Conservation (phyloP, 2,888 invertebrate species). For the Meteorus cinctellus region DNA sequence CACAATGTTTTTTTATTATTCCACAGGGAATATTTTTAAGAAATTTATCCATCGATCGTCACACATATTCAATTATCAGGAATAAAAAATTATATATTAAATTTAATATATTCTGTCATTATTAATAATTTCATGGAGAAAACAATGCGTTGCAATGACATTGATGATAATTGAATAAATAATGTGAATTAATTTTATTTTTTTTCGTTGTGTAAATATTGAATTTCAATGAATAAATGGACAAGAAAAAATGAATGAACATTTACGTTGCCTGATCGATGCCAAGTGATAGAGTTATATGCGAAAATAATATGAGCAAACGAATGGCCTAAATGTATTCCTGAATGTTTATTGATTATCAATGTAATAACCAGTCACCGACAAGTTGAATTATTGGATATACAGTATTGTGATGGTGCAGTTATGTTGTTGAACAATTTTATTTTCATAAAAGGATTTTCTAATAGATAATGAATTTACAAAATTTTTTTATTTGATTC, state of each 20-base stretch:
- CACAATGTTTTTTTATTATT: not conserved
- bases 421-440: constrained; percentile 12
- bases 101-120: not conserved
- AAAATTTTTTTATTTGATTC: not conserved
- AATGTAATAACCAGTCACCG: constrained; percentile 15
- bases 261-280: not conserved
- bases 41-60: not conserved
- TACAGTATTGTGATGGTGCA: constrained; percentile 8
- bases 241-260: not conserved
- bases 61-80: not conserved
- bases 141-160: not conserved
- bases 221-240: not conserved
- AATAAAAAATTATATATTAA: not conserved
- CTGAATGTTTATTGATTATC: constrained; percentile 30
- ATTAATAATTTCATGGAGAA: not conserved
- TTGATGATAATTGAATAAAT: not conserved
- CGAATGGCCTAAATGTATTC: not conserved
- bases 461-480: constrained; percentile 30
- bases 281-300: not conserved
- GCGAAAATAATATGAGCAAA: not conserved
- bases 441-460: constrained; percentile 24
- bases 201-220: not conserved
- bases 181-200: no score
- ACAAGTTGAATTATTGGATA: constrained; percentile 15
- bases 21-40: not conserved